Evolutionary conservation across 23 tunicate species (phyloP).

Genomic region (Styela clava): DNA sequence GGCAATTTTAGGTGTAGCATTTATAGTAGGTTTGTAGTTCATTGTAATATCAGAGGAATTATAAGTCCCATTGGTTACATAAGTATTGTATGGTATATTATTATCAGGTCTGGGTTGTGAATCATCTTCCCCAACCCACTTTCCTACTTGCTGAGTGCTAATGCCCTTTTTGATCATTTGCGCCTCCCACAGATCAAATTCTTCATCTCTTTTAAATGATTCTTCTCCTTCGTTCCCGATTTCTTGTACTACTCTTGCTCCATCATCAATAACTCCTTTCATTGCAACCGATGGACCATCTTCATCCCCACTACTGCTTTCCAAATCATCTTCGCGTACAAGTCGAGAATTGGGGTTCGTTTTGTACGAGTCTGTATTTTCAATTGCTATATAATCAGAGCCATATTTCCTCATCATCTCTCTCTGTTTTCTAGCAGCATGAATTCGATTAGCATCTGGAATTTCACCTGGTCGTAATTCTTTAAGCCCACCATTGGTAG

Average conservation of each 20-base stretch:
- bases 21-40: not conserved
- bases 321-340: slow-evolving; percentile 69
- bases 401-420: slow-evolving; percentile 90
- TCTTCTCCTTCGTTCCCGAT: slow-evolving; percentile 34
- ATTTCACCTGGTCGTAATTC: slow-evolving; percentile 56
- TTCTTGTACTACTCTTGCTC: slow-evolving; percentile 57
- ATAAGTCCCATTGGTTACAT: slow-evolving; percentile 14
- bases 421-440: slow-evolving; percentile 84
- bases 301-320: slow-evolving; percentile 59
- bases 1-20: slow-evolving; percentile 5
- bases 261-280: slow-evolving; percentile 56
- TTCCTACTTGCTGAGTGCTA: slow-evolving; percentile 30
- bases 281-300: slow-evolving; percentile 57
- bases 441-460: slow-evolving; percentile 80
- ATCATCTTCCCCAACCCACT: not conserved
- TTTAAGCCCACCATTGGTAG: slow-evolving; percentile 14
- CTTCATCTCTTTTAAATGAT: slow-evolving; percentile 55
- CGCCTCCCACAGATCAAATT: slow-evolving; percentile 88
- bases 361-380: slow-evolving; percentile 55
- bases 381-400: slow-evolving; percentile 56
- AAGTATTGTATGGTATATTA: not conserved
- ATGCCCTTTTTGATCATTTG: slow-evolving; percentile 84
- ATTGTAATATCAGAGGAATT: slow-evolving; percentile 5
- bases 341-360: slow-evolving; percentile 43
- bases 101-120: not conserved